A percentile compares a stretch with the other conserved stretches of the same genome.
phyloP scores from a whole-genome alignment of 2,113 vertebrate genomes.

The Sinocyclocheilus grahami region DNA sequence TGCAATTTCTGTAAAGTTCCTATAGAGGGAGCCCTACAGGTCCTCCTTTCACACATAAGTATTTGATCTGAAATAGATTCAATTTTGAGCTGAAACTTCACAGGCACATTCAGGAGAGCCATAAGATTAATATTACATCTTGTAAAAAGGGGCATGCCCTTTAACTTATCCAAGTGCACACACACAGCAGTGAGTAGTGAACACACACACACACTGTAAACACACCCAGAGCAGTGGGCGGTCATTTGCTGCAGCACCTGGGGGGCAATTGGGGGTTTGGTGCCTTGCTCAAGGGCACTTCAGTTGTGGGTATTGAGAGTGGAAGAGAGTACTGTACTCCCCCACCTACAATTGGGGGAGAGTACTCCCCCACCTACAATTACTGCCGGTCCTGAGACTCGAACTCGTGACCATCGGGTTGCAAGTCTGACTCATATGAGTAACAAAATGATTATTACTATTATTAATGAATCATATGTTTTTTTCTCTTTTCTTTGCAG shows the following conservation, averaged over 20 bases:
- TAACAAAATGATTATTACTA: not conserved
- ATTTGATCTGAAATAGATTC: conserved; percentile 9
- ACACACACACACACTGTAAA: not conserved
- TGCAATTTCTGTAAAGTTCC: not conserved
- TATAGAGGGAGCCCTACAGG: conserved; percentile 45
- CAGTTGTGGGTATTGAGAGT: not conserved
- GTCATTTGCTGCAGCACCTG: not conserved
- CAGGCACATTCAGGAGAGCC: too few species aligned
- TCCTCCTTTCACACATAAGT: not conserved
- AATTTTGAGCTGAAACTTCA: not conserved
- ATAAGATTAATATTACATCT: too few species aligned
- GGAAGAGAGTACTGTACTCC: not conserved
- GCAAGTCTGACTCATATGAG: not conserved
- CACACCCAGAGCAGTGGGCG: not conserved
- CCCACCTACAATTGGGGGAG: not conserved
- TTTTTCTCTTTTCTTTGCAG: not conserved
- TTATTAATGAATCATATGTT: not conserved
- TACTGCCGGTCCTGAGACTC: not conserved
- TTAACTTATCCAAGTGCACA: not conserved
- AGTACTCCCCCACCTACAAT: not conserved
- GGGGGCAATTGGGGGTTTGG: not conserved
- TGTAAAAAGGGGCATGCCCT: too few species aligned
- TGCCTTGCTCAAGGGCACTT: not conserved
- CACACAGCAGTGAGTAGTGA: not conserved
- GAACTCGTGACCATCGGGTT: not conserved